Evolutionary conservation across 2,888 invertebrate genomes (phyloP).

Genomic region (Pristionchus mayeri): DNA sequence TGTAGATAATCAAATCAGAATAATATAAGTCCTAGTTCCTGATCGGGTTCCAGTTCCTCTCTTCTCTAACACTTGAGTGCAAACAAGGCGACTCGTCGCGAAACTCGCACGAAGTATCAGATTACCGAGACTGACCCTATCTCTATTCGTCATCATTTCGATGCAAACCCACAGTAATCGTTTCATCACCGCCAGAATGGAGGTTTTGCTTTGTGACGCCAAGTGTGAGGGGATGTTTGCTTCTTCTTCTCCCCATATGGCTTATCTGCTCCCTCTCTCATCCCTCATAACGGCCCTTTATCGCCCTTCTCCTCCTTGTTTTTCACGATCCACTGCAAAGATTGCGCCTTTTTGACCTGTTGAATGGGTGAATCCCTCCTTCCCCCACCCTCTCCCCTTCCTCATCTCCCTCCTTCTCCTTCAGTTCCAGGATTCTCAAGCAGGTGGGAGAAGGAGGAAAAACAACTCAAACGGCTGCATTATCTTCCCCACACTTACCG

Average conservation of each 20-base stretch:
- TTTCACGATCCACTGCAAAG: background rate
- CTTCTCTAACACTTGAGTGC: background rate
- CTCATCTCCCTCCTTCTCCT: background rate
- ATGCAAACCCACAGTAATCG: no score
- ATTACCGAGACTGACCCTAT: no score
- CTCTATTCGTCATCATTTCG: no score
- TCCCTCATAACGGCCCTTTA: slow-evolving; percentile 1
- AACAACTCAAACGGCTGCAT: background rate
- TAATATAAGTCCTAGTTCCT: no score
- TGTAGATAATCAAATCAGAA: no score
- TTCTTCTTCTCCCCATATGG: background rate
- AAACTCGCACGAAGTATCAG: slow-evolving; percentile 26
- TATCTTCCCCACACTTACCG: slow-evolving; percentile 9
- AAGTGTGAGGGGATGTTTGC: background rate
- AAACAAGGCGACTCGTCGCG: background rate
- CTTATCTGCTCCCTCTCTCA: background rate
- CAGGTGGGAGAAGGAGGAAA: slow-evolving; percentile 2
- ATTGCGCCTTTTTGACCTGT: background rate
- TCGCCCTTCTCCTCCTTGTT: slow-evolving; percentile 13
- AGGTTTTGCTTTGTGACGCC: no score
- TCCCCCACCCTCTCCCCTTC: background rate
- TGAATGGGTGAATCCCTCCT: background rate
- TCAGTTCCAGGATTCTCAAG: background rate
- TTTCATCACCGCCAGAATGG: no score
- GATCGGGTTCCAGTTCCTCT: no score